Evolutionary conservation across 1,140 invertebrate species (phyloP), one percentile per base, ranked within the genome.

Genomic region (Anthonomus grandis): DNA sequence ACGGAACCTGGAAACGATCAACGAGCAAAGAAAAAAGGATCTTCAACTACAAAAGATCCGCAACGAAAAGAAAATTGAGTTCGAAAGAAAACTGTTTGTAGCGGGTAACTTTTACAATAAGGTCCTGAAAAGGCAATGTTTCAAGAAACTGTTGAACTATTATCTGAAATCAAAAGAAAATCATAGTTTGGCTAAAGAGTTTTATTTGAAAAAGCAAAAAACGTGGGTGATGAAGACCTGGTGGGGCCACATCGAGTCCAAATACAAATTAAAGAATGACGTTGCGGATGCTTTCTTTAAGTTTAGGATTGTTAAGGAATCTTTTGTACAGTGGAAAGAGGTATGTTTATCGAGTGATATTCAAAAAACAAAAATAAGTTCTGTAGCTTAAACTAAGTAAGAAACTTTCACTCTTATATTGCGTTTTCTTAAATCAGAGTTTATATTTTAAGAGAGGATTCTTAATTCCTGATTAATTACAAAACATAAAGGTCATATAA

Each of bases 61-160:
- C 72, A 71, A 81, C 73, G 64, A 78, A 67, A 75, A 80, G 70
- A 74, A 75, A 68, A 61, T 75, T 64, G 59, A 78, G 68, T 72
- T 74, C 64, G 69, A 79, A 65, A 69, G 76, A 71, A 75, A 79
- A 67, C 39, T 74, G 69, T 46, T 75, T 12, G 82, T 78, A 74
- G 81, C 81, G 0, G 70, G 79, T 48, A 73, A 81, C 59, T 81
- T 83, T 67, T 77, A 79, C 60, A 79, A 80, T 50, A 78, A 72
- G 44, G 70, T 74, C 59, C 64, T 84, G 25, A 65, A 78, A 27
- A 78, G 76, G 57, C 67, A 72, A 42, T 73, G 69, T 21, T 80
- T 83, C 19, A 77, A 74, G 64, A 72, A 68, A 6, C 55, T 83
- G 8, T 59, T 81, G 21, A 61, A 72, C 10, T 61, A 76, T 76